A percentile compares a stretch with the other conserved stretches of the same genome.
These are phyloP conservation scores for Stichodactyla helianthus DNA, from an alignment of 64 coral and sea anemone genomes.

Conservation along the genomic window DNA sequence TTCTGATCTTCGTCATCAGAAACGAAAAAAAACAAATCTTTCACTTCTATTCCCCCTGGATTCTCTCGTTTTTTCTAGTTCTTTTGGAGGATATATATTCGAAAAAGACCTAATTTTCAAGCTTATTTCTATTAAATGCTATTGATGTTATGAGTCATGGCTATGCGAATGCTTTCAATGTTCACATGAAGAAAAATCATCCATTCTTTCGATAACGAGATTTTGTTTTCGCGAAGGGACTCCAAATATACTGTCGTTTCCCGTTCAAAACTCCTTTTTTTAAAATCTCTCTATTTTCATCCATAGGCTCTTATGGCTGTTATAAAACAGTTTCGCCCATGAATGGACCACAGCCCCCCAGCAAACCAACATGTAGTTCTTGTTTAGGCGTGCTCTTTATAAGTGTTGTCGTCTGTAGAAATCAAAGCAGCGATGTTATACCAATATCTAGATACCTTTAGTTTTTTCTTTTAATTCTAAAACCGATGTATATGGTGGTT, in stretches of 20 bases:
- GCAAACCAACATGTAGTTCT: not conserved
- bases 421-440: not conserved
- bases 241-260: not conserved
- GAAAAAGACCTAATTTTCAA: not conserved
- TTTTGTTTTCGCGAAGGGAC: not conserved
- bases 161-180: not conserved
- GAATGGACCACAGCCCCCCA: not conserved
- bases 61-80: not conserved
- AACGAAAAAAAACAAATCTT: not conserved
- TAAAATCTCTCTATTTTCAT: not conserved
- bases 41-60: not conserved
- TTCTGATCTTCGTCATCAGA: not conserved
- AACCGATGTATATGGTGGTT: not conserved
- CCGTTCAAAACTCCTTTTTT: not conserved
- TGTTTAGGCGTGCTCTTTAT: slow-evolving; percentile 18
- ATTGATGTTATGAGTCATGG: not conserved
- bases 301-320: no score
- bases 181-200: not conserved
- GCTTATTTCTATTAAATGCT: not conserved
- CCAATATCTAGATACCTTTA: not conserved
- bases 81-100: not conserved
- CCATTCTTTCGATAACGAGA: not conserved
- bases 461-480: not conserved
- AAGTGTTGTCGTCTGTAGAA: not conserved
- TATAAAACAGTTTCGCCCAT: not conserved